Conservation (phyloP, 2,888 invertebrate genomes). For the Sminthurinus aureus region DNA sequence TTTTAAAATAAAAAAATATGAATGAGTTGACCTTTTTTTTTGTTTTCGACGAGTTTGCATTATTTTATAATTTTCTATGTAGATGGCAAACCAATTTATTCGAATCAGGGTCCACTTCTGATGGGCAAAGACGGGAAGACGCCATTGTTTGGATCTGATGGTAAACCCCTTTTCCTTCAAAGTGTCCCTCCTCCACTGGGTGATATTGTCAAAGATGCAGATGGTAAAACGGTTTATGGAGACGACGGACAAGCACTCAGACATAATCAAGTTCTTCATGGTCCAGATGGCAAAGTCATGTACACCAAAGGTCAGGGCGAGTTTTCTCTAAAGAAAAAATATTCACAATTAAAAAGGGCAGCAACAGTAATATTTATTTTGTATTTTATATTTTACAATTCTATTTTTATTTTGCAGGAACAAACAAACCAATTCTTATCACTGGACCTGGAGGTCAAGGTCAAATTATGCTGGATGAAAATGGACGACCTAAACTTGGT, state of each 20-base stretch:
- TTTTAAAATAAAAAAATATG: too few species aligned
- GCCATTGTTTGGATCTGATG: constrained; percentile 4
- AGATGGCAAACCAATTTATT: not conserved
- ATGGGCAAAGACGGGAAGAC: not conserved
- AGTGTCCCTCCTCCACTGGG: not conserved
- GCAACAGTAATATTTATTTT: not conserved
- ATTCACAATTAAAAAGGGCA: not conserved
- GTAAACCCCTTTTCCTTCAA: constrained; percentile 10
- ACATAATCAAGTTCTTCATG: constrained; percentile 25
- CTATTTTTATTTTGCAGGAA: too few species aligned
- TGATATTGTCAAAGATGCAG: not conserved
- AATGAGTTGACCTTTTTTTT: too few species aligned
- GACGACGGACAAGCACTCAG: constrained; percentile 8
- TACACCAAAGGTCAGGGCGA: not conserved
- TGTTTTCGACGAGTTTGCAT: too few species aligned
- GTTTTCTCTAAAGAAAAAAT: not conserved
- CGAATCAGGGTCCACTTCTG: not conserved
- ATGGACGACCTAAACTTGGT: too few species aligned
- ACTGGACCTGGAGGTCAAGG: not conserved
- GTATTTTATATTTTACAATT: not conserved
- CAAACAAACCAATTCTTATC: too few species aligned
- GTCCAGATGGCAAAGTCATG: constrained; percentile 6
- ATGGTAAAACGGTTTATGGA: not conserved
- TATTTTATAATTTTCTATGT: too few species aligned
- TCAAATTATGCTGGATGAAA: constrained; percentile 4